phyloP scores from a whole-genome alignment of 2,888 invertebrate species.

The Neria commutata region DNA sequence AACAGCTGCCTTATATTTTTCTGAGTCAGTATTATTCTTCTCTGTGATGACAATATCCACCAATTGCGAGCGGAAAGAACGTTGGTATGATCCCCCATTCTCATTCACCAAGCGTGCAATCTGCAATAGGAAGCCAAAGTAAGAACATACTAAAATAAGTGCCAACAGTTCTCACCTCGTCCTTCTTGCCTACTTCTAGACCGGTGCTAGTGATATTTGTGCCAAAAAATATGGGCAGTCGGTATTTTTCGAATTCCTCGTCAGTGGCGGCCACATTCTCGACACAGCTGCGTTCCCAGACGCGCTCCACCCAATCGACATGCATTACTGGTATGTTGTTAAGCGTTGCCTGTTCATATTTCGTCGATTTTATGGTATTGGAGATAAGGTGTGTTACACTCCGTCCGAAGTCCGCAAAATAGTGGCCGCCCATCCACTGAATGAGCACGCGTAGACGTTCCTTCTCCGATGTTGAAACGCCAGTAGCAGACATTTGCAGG shows the following conservation, averaged over 20 bases:
- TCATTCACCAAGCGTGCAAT: constrained; percentile 73
- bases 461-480: constrained; percentile 64
- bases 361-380: constrained; percentile 75
- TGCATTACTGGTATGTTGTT: constrained; percentile 73
- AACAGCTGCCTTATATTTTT: constrained; percentile 58
- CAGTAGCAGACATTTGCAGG: constrained; percentile 72
- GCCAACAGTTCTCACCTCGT: constrained; percentile 42
- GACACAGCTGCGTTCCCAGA: constrained; percentile 76
- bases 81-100: constrained; percentile 73
- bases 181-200: constrained; percentile 49
- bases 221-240: constrained; percentile 76
- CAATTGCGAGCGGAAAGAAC: constrained; percentile 58
- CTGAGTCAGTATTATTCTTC: constrained; percentile 51
- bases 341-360: constrained; percentile 69
- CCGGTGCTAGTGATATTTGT: constrained; percentile 82
- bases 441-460: constrained; percentile 69
- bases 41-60: constrained; percentile 59
- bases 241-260: constrained; percentile 69
- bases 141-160: background rate
- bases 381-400: constrained; percentile 83
- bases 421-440: constrained; percentile 79
- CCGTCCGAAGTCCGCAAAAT: constrained; percentile 68
- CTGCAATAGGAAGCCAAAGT: constrained; percentile 20
- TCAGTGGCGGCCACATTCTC: constrained; percentile 70
- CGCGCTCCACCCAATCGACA: constrained; percentile 77